Evolutionary conservation across 2,888 invertebrate genomes (phyloP).

Genomic region (Zootermopsis nevadensis): DNA sequence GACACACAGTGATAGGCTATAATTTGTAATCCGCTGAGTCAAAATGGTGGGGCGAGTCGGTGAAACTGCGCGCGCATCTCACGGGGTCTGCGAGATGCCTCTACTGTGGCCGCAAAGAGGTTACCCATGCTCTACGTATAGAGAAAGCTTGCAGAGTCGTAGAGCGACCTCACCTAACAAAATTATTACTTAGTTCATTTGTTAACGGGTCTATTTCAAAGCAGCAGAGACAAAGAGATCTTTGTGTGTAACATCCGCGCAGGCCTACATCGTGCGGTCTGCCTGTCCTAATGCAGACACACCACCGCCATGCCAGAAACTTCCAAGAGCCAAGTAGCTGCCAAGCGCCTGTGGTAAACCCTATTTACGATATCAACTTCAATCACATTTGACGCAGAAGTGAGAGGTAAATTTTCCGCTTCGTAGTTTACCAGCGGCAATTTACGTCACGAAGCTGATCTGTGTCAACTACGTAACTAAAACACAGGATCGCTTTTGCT

Average conservation of each 20-base stretch:
- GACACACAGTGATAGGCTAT: no score
- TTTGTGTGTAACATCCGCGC: neutral
- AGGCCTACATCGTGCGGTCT: neutral
- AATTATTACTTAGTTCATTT: neutral
- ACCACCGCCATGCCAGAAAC: neutral
- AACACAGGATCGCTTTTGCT: neutral
- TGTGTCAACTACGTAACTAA: slow-evolving; percentile 1
- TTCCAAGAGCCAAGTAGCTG: neutral
- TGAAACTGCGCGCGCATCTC: no score
- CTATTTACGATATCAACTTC: slow-evolving; percentile 5
- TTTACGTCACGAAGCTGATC: neutral
- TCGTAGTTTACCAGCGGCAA: neutral
- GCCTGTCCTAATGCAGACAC: neutral
- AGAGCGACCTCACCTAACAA: no score
- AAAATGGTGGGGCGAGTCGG: no score
- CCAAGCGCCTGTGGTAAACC: slow-evolving; percentile 9
- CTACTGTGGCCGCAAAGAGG: no score
- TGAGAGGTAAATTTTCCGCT: neutral
- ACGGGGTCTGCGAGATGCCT: no score
- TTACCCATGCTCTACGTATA: no score
- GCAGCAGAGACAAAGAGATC: neutral
- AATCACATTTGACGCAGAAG: slow-evolving; percentile 2
- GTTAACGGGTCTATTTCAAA: neutral
- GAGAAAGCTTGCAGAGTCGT: no score
- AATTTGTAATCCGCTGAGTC: no score